These are phyloP conservation scores for Aleadryas rufinucha DNA, from an alignment of 2,113 vertebrate genomes.

Conservation along the genomic window DNA sequence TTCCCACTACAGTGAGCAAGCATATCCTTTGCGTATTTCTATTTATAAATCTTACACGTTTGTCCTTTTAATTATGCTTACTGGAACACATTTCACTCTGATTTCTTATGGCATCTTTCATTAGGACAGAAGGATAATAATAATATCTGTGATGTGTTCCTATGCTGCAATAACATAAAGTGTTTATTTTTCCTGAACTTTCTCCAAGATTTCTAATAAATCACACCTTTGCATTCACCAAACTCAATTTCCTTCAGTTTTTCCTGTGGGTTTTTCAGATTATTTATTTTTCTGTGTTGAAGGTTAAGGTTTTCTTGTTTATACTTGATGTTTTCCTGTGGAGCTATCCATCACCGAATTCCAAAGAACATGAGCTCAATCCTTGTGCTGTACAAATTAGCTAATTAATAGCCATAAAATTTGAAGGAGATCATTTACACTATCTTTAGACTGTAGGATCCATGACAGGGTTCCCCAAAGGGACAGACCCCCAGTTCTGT, in stretches of 20 bases:
- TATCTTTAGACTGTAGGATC: too few relatives aligned
- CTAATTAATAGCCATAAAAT: not conserved
- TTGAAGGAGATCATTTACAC: not conserved
- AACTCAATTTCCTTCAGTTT: not conserved
- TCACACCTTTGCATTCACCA: not conserved
- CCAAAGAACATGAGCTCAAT: not conserved
- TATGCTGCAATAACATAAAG: not conserved
- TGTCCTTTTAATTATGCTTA: not conserved
- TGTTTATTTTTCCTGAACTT: not conserved
- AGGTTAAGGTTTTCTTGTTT: not conserved
- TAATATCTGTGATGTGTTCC: not conserved
- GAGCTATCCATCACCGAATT: not conserved
- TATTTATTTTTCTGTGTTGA: not conserved
- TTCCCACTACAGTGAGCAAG: not conserved
- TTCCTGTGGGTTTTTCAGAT: not conserved
- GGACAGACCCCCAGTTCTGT: too few relatives aligned
- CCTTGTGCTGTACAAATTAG: not conserved
- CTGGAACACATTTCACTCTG: not conserved
- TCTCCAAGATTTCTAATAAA: not conserved
- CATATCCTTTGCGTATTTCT: not conserved
- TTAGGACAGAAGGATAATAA: not conserved
- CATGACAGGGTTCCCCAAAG: too few relatives aligned
- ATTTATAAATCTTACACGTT: not conserved
- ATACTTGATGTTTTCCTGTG: not conserved
- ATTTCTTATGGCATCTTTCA: not conserved